phyloP scores from a whole-genome alignment of 2,113 vertebrate species.

The Hipposideros armiger region DNA sequence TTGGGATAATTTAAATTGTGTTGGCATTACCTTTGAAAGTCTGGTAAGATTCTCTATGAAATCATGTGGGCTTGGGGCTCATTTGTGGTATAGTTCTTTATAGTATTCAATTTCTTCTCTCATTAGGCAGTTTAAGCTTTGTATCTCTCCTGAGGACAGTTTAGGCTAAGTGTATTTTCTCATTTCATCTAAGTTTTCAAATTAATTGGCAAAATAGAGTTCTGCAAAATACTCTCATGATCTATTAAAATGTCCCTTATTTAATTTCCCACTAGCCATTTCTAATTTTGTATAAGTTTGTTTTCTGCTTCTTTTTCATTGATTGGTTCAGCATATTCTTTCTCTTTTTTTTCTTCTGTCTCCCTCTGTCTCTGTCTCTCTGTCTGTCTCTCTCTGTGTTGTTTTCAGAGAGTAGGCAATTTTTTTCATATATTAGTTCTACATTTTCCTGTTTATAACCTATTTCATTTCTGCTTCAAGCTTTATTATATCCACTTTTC shows the following conservation, averaged over 20 bases:
- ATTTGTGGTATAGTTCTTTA: not conserved
- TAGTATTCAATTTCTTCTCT: not conserved
- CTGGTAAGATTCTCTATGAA: not conserved
- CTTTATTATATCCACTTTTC: not conserved
- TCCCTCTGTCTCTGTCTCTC: no score
- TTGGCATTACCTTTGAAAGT: not conserved
- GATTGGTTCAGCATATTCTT: not conserved
- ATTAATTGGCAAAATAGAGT: not conserved
- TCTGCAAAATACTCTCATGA: not conserved
- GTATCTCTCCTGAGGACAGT: not conserved
- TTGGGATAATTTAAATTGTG: not conserved
- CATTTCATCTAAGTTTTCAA: not conserved
- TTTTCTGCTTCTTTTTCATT: not conserved
- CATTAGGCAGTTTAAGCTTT: not conserved
- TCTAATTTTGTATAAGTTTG: not conserved
- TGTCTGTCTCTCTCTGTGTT: no score
- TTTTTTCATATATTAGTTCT: not conserved
- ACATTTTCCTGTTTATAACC: not conserved
- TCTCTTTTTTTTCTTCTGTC: not conserved
- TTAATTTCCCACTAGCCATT: slow-evolving; percentile 2
- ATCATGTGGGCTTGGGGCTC: not conserved
- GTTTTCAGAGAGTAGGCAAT: not conserved
- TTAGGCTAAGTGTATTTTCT: not conserved
- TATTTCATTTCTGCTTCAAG: not conserved
- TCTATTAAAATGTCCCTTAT: not conserved